Conservation (phyloP, 2,113 vertebrate genomes). For the Balaenoptera acutorostrata region DNA sequence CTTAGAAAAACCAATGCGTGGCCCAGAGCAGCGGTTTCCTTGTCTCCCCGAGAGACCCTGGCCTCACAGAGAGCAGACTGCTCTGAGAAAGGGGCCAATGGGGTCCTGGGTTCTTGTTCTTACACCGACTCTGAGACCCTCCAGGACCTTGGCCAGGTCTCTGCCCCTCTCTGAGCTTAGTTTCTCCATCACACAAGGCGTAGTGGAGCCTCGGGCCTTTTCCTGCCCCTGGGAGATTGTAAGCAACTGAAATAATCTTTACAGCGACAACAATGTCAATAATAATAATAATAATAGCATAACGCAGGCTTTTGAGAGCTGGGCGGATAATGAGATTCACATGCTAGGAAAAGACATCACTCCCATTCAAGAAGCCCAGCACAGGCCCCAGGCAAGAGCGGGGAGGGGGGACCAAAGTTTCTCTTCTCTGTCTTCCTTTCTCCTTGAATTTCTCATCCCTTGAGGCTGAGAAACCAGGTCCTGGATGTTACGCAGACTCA, state of each 20-base stretch:
- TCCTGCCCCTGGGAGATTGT: not conserved
- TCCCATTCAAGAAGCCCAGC: not conserved
- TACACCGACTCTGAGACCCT: not conserved
- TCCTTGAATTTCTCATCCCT: not conserved
- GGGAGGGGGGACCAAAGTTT: fast-evolving
- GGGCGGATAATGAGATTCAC: not conserved
- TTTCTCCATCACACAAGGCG: not conserved
- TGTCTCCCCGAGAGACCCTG: fast-evolving
- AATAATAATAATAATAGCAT: not conserved
- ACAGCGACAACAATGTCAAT: not conserved
- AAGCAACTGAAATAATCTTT: not conserved
- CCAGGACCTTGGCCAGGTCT: not conserved
- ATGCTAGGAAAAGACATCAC: not conserved
- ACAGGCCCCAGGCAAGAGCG: not conserved
- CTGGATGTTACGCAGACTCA: not conserved
- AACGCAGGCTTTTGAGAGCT: not conserved
- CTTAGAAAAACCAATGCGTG: not conserved
- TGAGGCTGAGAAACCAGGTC: not conserved
- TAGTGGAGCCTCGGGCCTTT: not conserved
- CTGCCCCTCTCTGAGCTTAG: not conserved
- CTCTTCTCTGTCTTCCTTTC: not conserved
- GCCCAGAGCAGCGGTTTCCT: not conserved
- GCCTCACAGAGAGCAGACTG: not conserved
- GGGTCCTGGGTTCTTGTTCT: not conserved
- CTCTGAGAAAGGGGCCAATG: fast-evolving